Base-by-base conservation (phyloP, 2,113 vertebrate genomes). In the Hippocampus comes region DNA sequence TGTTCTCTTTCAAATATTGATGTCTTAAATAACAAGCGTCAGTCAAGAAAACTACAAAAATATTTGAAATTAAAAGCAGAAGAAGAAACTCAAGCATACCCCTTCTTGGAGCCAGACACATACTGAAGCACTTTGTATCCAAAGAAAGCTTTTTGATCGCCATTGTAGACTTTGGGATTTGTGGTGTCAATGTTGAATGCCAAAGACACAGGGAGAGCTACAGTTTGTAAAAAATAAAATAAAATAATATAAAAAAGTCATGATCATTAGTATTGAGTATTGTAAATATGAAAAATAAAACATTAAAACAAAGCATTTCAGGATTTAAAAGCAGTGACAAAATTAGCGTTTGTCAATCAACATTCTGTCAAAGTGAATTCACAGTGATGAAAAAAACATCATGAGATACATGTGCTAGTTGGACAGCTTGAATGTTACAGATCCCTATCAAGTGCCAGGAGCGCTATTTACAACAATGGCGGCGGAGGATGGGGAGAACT, bases 101-200 rank as follows among this genome's bases (percentile, higher is more conserved):
- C 81, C 80, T 86, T 90, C 9, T 66, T 34, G 0, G 1, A 4
- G 1, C 71, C 59, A 20, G 84, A 82, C 1, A 1, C 49, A 67
- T 73, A 79, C 25, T 89, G 90, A 43, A 86, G 77, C 66, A 91
- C 90, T 67, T 89, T 89, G 81, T 89, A 91, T 15, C 89, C 90
- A 75, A 84, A 91, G 70, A 88, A 91, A 67, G 82, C 85, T 0
- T 72, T 49, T 73, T 46, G 6, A 2, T 84, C 5, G 0, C 84
- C 87, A 27, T 0, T 0, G 20, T 80, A 67, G 30, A 85, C 55
- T 0, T 41, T 2, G 0, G 81, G 43, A 1, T 69, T 5, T 21
- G 1, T 63, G 1, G 20, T n/a, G 17, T 89, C 84, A 23, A 90
- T 74, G 77, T 87, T 90, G 72, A 91, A 91, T 42, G 84, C 75